Percentiles rank a stretch among this genome's conserved stretches.
Evolutionary conservation across 1,140 invertebrate species (phyloP).

Genomic region (Drusus annulatus): DNA sequence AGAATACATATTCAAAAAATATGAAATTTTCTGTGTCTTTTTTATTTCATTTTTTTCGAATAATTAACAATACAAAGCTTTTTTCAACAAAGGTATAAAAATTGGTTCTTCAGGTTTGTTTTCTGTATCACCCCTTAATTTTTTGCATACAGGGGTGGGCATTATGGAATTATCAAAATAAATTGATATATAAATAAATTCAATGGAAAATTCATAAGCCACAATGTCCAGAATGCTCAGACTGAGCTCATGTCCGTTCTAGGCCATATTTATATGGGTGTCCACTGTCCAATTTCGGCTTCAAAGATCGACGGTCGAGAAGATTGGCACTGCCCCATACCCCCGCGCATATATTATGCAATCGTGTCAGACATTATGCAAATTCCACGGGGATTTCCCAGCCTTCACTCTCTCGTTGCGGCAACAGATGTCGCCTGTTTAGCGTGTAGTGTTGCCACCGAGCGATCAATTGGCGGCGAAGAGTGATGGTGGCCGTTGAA

Average conservation of each 20-base stretch:
- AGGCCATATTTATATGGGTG: constrained; percentile 1
- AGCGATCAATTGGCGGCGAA: background rate
- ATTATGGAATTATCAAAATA: no score
- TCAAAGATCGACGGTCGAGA: background rate
- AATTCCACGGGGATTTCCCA: constrained; percentile 40
- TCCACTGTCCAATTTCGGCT: background rate
- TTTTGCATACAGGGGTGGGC: no score
- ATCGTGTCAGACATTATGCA: constrained; percentile 47
- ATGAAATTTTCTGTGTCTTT: no score
- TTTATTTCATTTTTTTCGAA: no score
- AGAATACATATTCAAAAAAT: no score
- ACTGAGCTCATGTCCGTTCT: background rate
- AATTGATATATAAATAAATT: no score
- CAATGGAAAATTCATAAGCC: no score
- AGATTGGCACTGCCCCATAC: background rate
- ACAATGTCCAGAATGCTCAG: no score
- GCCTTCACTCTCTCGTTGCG: background rate
- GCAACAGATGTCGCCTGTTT: constrained; percentile 45
- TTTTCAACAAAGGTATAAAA: no score
- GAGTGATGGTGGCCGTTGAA: constrained; percentile 23
- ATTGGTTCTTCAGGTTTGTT: no score
- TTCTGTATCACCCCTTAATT: no score
- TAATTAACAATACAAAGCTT: no score
- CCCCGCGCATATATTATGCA: constrained; percentile 45
- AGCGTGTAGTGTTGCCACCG: background rate